Base-by-base conservation (phyloP, 2,888 invertebrate species). In the Mythimna lalbum region DNA sequence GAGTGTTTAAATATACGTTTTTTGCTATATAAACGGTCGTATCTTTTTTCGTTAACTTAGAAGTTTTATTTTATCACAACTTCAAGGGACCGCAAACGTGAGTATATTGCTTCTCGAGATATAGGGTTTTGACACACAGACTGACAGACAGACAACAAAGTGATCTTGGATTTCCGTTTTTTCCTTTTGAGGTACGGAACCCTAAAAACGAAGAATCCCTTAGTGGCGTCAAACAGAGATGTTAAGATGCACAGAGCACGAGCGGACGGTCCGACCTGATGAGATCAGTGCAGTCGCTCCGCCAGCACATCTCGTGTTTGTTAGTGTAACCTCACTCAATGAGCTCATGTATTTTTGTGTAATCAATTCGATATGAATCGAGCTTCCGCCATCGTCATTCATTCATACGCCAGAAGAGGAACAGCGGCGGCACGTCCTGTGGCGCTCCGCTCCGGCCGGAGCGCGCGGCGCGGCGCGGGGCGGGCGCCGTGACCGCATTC, bases 281-380 rank as follows among this genome's bases (percentile, higher is more conserved):
- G 31, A 55, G 5, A 19, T 19, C 1, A 33, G 56, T 6, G n/a
- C 12, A 36, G 55, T 19, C 14, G 17, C 17, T 12, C 23, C 10
- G 23, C 31, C 10, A 2, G 17, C 21, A 39, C 59, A 43, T 33
- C 27, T 60, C 33, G n/a, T 19, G 27, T 36, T 43, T 47, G n/a
- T 47, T 47, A 47, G 27, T 47, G 12, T 55, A 21, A 55, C 39
- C 49, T 59, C 53, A 27, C 50, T 69, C 50, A 55, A 60, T 61
- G 59, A 68, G 55, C 33, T 50, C 56, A 75, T 78, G 60, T 74
- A 57, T 76, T 73, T 82, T 71, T 56, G 60, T 57, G n/a, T 56
- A 61, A 75, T 63, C 47, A 57, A 81, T 81, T 81, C 60, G 67
- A 82, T 84, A n/a, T n/a, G n/a, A n/a, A n/a, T 84, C 74, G 78